Evolutionary conservation across 2,797 vertebrate genomes (phyloP), one percentile per base, ranked within the genome.

Genomic region (Rhinoraja longicauda): DNA sequence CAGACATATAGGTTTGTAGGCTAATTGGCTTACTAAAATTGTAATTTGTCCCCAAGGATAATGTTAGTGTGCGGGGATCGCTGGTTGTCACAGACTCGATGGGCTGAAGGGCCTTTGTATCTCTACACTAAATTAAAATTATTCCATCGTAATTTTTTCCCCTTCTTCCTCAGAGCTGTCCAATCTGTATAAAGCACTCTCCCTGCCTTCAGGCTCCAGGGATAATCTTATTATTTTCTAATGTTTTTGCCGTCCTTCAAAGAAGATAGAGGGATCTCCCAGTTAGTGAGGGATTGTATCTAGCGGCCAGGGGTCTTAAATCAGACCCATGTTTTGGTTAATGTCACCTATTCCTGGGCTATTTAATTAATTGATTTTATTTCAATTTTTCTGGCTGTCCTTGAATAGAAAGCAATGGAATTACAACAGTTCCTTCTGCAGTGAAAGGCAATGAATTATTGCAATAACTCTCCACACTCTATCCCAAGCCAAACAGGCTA

Each of bases 381-480:
- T 36, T 67, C 2, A 36, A 36, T 64, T 67, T 24, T 19, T 0
- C 84, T 88, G 62, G 62, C 84, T 88, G 15, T n/a, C n/a, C 59
- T 67, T 21, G n/a, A 88, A 24, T 67, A 67, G 64, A 8, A 62
- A 88, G 36, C 7, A 3, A 21, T 88, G n/a, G 32, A 88, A 67
- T 88, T 88, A 36, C 8, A 78, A 67, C 62, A 67, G 62, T 62
- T 88, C n/a, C 13, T 67, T 88, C 15, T 88, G 84, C 62, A 1
- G 0, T 88, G 84, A 67, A 64, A 88, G 67, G 62, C 17, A 88
- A 88, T 67, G 84, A 67, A 88, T 88, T 88, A 88, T 67, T 88
- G 10, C 36, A 10, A 88, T 64, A 88, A 88, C 32, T 64, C 59
- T 88, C 15, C 62, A 88, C n/a, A 39, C 19, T 36, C 84, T 88